Evolutionary conservation across 1,140 invertebrate genomes (phyloP), one percentile per base, ranked within the genome.

Genomic region (Carcinoscorpius rotundicauda): DNA sequence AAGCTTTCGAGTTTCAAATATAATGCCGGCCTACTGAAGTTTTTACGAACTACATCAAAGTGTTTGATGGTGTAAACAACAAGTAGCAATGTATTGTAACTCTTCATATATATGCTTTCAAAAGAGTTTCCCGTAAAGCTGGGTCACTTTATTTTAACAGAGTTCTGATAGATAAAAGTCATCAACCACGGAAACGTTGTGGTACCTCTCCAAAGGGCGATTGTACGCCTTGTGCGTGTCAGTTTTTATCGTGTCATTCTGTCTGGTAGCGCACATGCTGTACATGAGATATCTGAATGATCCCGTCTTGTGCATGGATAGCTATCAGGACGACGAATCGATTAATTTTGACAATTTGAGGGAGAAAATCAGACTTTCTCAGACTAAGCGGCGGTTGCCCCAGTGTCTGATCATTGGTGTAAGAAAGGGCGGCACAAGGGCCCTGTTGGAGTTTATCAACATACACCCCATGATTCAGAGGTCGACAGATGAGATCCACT

Each of bases 371-470:
- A 68, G 61, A 53, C 68, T 60, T 62, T 62, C 63, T 52, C 66
- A 64, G 61, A 71, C 60, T 62, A 72, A 71, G 68, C 63, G 62
- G 64, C 71, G 75, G 56, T 73, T 81, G 49, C 80, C 79, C 5
- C 71, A 77, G 62, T 79, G 78, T 58, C 77, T 80, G 58, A 79
- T 80, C 9, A 78, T 81, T 61, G 79, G 79, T 52, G 79, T 76
- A 5, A 75, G 80, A 60, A 80, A 80, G 65, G 72, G 77, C 62
- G 79, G 79, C 4, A 80, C 79, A 0, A 60, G 78, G 65, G 79
- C 79, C n/a, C 64, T 80, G 6, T 68, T 80, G 49, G 79, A 81
- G 71, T 80, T 80, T 70, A 73, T 80, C 29, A 72, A 74, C 63
- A 67, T 78, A 8, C 79, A 80, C 70, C 77, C 78, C 60, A 64